phyloP scores from a whole-genome alignment of 1,140 invertebrate species.

The Centruroides sculpturatus region DNA sequence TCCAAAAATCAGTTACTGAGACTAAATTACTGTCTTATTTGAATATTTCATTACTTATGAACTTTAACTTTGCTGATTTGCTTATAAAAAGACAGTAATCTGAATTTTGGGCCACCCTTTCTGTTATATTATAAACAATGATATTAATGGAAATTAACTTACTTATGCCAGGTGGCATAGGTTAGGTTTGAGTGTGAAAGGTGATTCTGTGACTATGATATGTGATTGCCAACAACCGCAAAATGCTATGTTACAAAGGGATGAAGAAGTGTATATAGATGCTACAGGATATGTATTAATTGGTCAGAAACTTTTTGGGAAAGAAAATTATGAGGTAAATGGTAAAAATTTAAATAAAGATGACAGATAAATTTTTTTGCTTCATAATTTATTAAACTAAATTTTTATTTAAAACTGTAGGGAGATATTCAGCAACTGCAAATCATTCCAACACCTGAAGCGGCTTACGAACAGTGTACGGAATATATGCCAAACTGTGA shows the following conservation, averaged over 20 bases:
- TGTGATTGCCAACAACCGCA: conserved; percentile 47
- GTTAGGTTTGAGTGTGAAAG: conserved; percentile 58
- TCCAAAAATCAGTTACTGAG: too few relatives aligned
- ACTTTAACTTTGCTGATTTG: not conserved
- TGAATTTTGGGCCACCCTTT: not conserved
- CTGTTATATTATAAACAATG: conserved; percentile 12
- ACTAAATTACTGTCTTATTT: not conserved
- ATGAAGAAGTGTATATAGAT: conserved; percentile 37
- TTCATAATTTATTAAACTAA: not conserved
- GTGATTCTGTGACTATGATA: conserved; percentile 52
- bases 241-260: conserved; percentile 41
- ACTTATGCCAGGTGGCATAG: conserved; percentile 51
- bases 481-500: conserved; percentile 48
- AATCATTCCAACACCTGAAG: conserved; percentile 53
- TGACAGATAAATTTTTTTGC: not conserved
- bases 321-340: conserved; percentile 45
- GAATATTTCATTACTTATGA: not conserved
- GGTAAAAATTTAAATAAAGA: too few relatives aligned
- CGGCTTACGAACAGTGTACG: conserved; percentile 60
- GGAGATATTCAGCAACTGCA: conserved; percentile 61
- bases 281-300: conserved; percentile 53
- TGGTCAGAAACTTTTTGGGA: conserved; percentile 50
- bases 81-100: too few relatives aligned
- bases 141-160: too few relatives aligned
- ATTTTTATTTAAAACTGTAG: conserved; percentile 27